Percentiles rank a stretch among this genome's conserved stretches.
phyloP scores from a whole-genome alignment of 2,888 invertebrate species.

The Opisthograptis luteolata region DNA sequence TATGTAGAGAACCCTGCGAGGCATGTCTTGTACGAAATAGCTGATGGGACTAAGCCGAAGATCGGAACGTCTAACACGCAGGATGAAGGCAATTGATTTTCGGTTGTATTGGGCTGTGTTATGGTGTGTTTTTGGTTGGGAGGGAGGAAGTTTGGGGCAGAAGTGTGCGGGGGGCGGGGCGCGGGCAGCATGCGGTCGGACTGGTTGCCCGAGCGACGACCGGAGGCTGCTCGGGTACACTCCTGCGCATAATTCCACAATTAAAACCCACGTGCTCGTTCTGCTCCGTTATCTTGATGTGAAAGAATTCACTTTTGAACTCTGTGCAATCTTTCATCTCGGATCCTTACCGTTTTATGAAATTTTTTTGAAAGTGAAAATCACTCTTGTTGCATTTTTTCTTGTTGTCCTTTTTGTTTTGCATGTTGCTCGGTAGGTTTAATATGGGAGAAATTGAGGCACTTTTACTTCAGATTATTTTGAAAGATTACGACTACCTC shows the following conservation, averaged over 20 bases:
- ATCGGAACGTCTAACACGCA: slow-evolving; percentile 45
- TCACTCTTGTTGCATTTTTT: background rate
- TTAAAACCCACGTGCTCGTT: slow-evolving; percentile 62
- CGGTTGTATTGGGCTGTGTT: slow-evolving; percentile 33
- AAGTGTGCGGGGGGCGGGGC: slow-evolving; percentile 50
- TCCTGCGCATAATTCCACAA: slow-evolving; percentile 60
- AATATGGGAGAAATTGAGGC: no score
- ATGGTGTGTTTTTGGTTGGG: slow-evolving; percentile 49
- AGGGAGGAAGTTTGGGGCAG: slow-evolving; percentile 62
- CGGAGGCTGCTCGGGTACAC: slow-evolving; percentile 74
- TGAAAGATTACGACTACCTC: no score
- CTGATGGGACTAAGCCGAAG: slow-evolving; percentile 48
- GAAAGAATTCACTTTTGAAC: slow-evolving; percentile 48
- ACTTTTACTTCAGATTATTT: no score
- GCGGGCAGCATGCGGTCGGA: slow-evolving; percentile 74
- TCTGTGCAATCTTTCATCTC: slow-evolving; percentile 38
- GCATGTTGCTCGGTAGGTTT: no score
- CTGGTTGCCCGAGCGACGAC: slow-evolving; percentile 83
- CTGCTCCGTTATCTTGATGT: slow-evolving; percentile 42
- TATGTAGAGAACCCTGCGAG: slow-evolving; percentile 75
- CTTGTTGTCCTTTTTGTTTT: no score
- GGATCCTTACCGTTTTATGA: slow-evolving; percentile 16
- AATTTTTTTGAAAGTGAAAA: slow-evolving; percentile 25
- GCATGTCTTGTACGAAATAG: slow-evolving; percentile 75
- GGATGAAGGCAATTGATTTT: slow-evolving; percentile 31